phyloP scores from a whole-genome alignment of 2,888 invertebrate genomes.

The Deilephila elpenor region DNA sequence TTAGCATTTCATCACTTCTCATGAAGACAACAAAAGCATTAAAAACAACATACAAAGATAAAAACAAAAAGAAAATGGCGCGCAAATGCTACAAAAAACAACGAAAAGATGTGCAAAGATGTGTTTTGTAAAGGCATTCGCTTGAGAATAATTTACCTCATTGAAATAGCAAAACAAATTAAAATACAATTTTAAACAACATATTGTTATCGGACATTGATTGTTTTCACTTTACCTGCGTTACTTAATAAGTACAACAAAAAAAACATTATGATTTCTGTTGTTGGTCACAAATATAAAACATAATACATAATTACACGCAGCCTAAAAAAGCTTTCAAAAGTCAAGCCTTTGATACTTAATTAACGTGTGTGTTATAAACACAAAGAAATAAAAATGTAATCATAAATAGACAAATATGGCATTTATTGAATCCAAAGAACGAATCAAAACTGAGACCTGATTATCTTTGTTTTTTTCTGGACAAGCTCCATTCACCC shows the following conservation, averaged over 20 bases:
- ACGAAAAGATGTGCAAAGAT: neutral
- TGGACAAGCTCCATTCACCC: neutral
- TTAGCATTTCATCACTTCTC: neutral
- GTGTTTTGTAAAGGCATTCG: neutral
- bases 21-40: neutral
- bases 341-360: too few species aligned
- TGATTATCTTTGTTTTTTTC: neutral
- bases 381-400: neutral
- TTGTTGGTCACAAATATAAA: too few species aligned
- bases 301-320: too few species aligned
- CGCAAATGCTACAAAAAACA: neutral
- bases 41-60: neutral
- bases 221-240: neutral
- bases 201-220: neutral
- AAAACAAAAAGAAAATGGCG: neutral
- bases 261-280: too few species aligned
- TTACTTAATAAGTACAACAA: too few species aligned
- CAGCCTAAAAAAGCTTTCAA: too few species aligned
- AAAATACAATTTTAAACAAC: slow-evolving; percentile 2
- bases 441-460: neutral
- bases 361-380: neutral
- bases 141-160: neutral
- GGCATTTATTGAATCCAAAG: neutral
- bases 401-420: neutral
- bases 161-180: neutral